These are phyloP conservation scores for Atractosteus spatula DNA, from an alignment of 2,113 vertebrate species.

Conservation along the genomic window DNA sequence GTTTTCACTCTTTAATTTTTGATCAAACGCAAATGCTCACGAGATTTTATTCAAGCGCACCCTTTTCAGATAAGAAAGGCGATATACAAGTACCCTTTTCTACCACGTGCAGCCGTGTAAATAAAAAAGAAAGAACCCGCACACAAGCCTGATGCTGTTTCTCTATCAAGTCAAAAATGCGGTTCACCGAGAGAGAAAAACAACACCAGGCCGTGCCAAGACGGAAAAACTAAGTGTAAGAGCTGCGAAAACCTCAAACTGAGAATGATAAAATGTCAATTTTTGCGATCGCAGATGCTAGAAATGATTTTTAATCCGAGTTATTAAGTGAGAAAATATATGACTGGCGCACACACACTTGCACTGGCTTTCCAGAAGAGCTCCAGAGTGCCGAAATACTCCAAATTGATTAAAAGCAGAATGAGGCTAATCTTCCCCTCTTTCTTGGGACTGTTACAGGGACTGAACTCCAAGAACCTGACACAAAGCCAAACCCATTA, in stretches of 20 bases:
- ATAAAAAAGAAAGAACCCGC: conserved; percentile 34
- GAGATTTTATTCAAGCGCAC: too few relatives aligned
- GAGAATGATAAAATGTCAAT: conserved; percentile 22
- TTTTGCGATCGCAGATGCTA: conserved; percentile 36
- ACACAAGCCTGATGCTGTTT: not conserved
- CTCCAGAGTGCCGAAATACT: conserved; percentile 57
- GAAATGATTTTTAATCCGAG: conserved; percentile 46
- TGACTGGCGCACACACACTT: conserved; percentile 65
- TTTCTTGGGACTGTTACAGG: conserved; percentile 34
- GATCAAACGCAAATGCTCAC: too few relatives aligned
- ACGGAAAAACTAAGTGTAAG: not conserved
- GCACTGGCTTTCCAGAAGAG: conserved; percentile 49
- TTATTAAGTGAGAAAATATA: conserved; percentile 57
- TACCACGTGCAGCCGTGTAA: conserved; percentile 9
- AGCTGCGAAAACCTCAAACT: conserved; percentile 14
- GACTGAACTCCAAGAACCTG: not conserved
- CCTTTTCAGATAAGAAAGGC: too few relatives aligned
- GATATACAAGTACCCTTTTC: too few relatives aligned
- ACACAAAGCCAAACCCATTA: conserved; percentile 3
- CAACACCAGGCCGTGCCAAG: not conserved
- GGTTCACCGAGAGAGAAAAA: conserved; percentile 8
- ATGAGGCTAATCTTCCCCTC: conserved; percentile 38
- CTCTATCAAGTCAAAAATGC: conserved; percentile 5
- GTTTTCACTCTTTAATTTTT: too few relatives aligned
- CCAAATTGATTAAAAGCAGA: conserved; percentile 63